Base-by-base conservation (phyloP, 92 coral and sea anemone species). In the Metridium senile region DNA sequence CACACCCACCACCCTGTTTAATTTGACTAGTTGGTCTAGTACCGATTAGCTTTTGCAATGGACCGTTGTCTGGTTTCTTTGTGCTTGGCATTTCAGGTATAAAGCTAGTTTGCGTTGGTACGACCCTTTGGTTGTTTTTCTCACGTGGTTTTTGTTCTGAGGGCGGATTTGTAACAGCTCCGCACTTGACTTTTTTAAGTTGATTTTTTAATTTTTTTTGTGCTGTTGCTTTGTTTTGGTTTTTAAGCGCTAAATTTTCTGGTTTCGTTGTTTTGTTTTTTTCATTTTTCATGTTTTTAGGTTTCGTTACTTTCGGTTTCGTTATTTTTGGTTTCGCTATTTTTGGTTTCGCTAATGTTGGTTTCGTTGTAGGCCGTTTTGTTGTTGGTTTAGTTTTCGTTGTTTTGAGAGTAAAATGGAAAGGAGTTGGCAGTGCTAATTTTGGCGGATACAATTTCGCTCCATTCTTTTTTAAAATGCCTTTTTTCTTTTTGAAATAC, bases 91-190 rank as follows among this genome's bases (percentile, higher is more conserved):
- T 26, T n/a, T 59, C 28, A 1, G 47, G 21, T 11, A 85, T 68
- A 63, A 68, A 59, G 33, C 82, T 70, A 30, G 77, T 59, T 52
- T 85, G 89, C 13, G 89, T 85, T 26, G 89, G 82, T 49, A 74
- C 68, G 68, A 74, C 22, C 33, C 67, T 33, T 22, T 4, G 22
- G 0, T 23, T 68, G 49, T 34, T n/a, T 33, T 53, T 54, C 76
- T 28, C 20, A 35, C 51, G 29, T 65, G 63, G n/a, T 79, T 73
- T 72, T 77, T 76, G 45, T 47, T 4, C 49, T 4, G 49, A 39
- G 49, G 49, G 49, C 49, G 49, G 49, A 39, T 39, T 20, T 65
- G 68, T 51, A 56, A n/a, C n/a, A n/a, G 65, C 31, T 29, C 49
- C 39, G 2, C 27, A 27, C 20, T 63, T 63, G 21, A 2, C 45